phyloP scores from a whole-genome alignment of 2,888 invertebrate genomes.

The Idaea straminata region DNA sequence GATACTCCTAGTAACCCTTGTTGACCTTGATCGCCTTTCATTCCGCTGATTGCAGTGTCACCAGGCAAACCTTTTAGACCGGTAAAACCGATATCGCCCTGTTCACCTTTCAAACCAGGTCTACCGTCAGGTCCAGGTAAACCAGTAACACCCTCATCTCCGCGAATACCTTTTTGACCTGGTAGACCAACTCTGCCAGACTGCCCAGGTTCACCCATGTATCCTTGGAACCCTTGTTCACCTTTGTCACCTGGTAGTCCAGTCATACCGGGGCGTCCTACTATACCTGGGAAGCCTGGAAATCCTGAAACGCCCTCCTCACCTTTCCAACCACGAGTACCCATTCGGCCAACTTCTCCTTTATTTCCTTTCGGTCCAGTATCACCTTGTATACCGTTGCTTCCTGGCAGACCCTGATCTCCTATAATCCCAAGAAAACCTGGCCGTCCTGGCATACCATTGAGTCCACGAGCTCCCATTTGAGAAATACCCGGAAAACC shows the following conservation, averaged over 20 bases:
- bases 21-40: slow-evolving; percentile 77
- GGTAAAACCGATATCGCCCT: slow-evolving; percentile 74
- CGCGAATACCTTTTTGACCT: slow-evolving; percentile 50
- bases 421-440: slow-evolving; percentile 83
- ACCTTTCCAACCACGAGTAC: slow-evolving; percentile 60
- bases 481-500: slow-evolving; percentile 54
- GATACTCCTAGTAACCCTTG: slow-evolving; percentile 75
- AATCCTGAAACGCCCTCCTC: slow-evolving; percentile 58
- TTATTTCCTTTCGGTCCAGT: slow-evolving; percentile 76
- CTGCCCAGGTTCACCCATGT: slow-evolving; percentile 72
- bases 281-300: slow-evolving; percentile 65
- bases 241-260: slow-evolving; percentile 85
- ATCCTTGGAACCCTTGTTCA: slow-evolving; percentile 85
- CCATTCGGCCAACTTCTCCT: slow-evolving; percentile 76
- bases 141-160: slow-evolving; percentile 48
- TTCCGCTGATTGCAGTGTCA: slow-evolving; percentile 81
- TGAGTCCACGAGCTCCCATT: slow-evolving; percentile 85
- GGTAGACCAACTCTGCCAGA: slow-evolving; percentile 39
- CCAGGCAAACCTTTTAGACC: slow-evolving; percentile 82
- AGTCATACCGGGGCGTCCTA: slow-evolving; percentile 46
- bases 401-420: slow-evolving; percentile 69
- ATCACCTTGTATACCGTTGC: slow-evolving; percentile 56
- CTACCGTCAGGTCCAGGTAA: slow-evolving; percentile 48
- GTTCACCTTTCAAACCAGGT: slow-evolving; percentile 63
- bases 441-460: slow-evolving; percentile 86